These are phyloP conservation scores for Nanorana parkeri DNA, from an alignment of 2,113 vertebrate genomes.

Conservation along the genomic window DNA sequence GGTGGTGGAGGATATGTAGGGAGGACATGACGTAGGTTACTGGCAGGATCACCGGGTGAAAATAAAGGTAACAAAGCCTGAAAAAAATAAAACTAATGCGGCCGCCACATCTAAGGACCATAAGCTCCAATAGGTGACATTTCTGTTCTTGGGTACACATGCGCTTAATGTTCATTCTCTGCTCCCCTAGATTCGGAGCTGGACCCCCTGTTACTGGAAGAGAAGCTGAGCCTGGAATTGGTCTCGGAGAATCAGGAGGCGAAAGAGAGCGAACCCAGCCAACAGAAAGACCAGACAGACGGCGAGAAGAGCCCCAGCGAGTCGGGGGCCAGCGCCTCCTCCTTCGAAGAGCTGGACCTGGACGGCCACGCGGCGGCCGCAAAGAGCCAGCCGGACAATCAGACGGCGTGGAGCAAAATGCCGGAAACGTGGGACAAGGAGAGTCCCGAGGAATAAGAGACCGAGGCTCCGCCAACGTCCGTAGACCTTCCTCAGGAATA, in stretches of 20 bases:
- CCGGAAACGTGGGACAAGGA: constrained; percentile 65
- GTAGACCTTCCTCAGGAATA: background rate
- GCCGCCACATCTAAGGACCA: too few species aligned
- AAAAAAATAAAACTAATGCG: too few species aligned
- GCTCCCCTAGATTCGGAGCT: constrained; percentile 64
- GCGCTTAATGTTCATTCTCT: too few species aligned
- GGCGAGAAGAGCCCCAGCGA: constrained; percentile 85
- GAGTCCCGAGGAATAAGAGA: constrained; percentile 69
- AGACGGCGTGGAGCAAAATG: constrained; percentile 70
- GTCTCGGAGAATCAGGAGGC: constrained; percentile 86
- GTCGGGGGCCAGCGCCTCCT: constrained; percentile 89
- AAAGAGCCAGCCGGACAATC: constrained; percentile 62
- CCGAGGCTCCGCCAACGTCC: background rate
- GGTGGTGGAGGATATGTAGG: background rate
- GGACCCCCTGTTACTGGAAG: constrained; percentile 72
- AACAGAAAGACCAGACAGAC: constrained; percentile 70
- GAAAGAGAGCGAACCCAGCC: constrained; percentile 69
- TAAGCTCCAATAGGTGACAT: background rate
- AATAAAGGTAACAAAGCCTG: too few species aligned
- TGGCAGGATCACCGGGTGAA: too few species aligned
- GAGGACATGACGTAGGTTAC: too few species aligned
- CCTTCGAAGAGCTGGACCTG: constrained; percentile 94
- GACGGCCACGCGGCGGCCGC: constrained; percentile 69
- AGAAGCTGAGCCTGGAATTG: constrained; percentile 80
- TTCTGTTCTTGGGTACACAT: background rate